Base-by-base conservation (phyloP, 1,140 invertebrate genomes). In the Euura lappo region DNA sequence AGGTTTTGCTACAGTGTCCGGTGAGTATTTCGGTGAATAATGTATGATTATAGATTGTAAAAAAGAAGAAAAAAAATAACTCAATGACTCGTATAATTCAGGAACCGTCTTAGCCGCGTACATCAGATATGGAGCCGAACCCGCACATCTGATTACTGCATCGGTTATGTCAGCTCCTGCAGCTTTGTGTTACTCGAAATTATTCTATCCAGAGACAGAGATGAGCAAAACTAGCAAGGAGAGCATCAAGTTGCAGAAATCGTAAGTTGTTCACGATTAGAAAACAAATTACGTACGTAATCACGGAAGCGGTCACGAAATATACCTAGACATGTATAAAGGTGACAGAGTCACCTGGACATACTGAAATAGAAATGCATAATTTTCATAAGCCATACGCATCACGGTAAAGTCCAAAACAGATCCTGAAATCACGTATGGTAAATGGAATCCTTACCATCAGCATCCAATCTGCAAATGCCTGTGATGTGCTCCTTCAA, bases 161-260 rank as follows among this genome's bases (percentile, higher is more conserved):
- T 96, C 95, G 66, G 92, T 99, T 0, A 99, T 99, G 97, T 95
- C 96, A 0, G 97, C 97, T 1, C 97, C 98, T 0, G 96, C 96
- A 44, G 93, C 97, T 0, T 87, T 99, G 4, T 95, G 94, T 78
- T 94, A 92, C 73, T 92, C 96, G 2, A 99, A 99, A 86, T 87
- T 99, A 5, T 90, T 98, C 77, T 95, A 95, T 88, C 98, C 98
- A 0, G 98, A 99, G 89, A 95, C 92, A 0, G 92, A 95, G 80
- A 88, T 92, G 71, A 93, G 93, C 3, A 87, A 91, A 74, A 94
- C 96, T 2, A 91, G 89, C 1, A 89, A 91, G 1, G 89, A 94
- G 66, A 91, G 92, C 66, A 91, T 94, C 7, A 81, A 89, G 77
- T 78, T 91, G 2, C 88, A 91, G 73, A 90, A 91, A 82, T 91